Percentiles rank a stretch among this genome's conserved stretches.
Evolutionary conservation across 2,888 invertebrate species (phyloP).

Genomic region (Nephrotoma appendiculata): DNA sequence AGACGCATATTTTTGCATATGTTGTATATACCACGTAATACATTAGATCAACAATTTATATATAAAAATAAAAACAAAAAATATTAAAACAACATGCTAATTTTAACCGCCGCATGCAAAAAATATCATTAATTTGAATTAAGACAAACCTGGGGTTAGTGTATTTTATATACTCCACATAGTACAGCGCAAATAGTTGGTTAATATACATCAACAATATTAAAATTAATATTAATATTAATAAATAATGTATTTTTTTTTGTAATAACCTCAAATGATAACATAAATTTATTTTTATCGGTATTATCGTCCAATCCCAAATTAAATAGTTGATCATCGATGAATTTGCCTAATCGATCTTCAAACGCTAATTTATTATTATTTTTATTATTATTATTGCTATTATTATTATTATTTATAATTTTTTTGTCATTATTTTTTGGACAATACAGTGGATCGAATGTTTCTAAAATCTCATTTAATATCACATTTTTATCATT

Average conservation of each 20-base stretch:
- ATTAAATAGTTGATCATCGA: slow-evolving; percentile 1
- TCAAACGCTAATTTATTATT: neutral
- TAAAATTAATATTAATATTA: neutral
- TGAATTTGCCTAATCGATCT: slow-evolving; percentile 1
- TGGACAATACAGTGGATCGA: neutral
- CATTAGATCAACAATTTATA: neutral
- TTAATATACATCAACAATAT: neutral
- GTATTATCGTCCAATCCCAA: neutral
- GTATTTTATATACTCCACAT: neutral
- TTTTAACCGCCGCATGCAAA: neutral
- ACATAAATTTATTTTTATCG: neutral
- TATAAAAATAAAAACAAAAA: neutral
- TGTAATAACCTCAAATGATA: neutral
- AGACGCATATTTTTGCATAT: neutral
- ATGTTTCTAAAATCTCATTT: neutral
- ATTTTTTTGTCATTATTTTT: neutral
- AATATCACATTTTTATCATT: neutral
- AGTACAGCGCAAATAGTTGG: neutral
- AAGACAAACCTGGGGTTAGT: neutral
- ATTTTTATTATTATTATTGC: neutral
- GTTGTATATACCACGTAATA: neutral
- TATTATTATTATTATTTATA: neutral
- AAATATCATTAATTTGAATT: neutral
- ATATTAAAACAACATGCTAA: neutral
- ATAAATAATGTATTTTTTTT: neutral